Evolutionary conservation across 53 echinoderm and acorn worm genomes (phyloP), one percentile per base, ranked within the genome.

Genomic region (Pentamera pediparva): DNA sequence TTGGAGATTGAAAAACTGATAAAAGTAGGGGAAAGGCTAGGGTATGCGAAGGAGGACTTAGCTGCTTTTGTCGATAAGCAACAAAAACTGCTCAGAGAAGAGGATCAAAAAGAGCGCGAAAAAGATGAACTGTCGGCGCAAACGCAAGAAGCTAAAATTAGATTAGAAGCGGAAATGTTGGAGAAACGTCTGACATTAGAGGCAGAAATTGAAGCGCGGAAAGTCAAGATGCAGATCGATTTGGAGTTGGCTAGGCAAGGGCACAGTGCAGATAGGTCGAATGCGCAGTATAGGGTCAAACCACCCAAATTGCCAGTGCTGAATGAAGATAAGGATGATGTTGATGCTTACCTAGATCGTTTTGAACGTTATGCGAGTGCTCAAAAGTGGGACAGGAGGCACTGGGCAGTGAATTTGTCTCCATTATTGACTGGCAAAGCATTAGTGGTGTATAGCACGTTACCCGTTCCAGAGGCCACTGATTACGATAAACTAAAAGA

Each of bases 391-490:
- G 17, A 3, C 18, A 3, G 18, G 17, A 21, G 20, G 20, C 18
- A 62, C 18, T 36, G 37, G 62, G 62, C 62, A 4, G 1, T 35
- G 22, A 62, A 62, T 17, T 62, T 32, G 22, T 36, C 62, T 15
- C 22, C 62, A 29, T 17, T 62, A 3, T 62, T 62, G n/a, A 62
- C 62, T 34, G 62, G 62, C 33, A 62, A 62, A 21, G 62, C 62
- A 0, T 11, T 59, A 11, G 0, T n/a, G 34, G 35, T 35, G 6
- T 62, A 62, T 36, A 34, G 34, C 20, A 35, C 37, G 4, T 4
- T 62, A 0, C 62, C 61, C 4, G 29, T 29, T 27, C 1, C 30
- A 1, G 32, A 59, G 26, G 54, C 54, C n/a, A 53, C 1, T 7
- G 26, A 2, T 53, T 53, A 53, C 54, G n/a, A 53, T 2, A 53